Conservation (phyloP, 2,113 vertebrate genomes). For the Fulmarus glacialis region DNA sequence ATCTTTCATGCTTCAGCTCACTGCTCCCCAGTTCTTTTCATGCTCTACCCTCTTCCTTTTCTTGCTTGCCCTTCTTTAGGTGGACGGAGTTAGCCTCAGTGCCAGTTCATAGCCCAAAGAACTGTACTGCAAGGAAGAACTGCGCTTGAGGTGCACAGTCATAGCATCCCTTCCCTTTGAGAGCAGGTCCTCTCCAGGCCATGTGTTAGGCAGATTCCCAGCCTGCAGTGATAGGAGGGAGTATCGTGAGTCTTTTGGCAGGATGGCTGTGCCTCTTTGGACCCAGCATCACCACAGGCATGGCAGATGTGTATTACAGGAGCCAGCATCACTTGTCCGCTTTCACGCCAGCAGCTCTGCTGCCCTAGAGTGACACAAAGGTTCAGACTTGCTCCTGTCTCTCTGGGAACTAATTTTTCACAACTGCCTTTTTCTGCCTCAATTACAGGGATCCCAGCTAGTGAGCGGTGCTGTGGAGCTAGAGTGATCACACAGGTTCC, state of each 20-base stretch:
- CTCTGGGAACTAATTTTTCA: neutral
- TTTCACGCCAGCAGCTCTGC: neutral
- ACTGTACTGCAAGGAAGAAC: neutral
- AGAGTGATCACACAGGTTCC: neutral
- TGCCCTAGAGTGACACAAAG: neutral
- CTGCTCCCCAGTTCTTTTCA: neutral
- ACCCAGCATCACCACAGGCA: neutral
- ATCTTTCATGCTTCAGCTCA: neutral
- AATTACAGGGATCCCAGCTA: neutral
- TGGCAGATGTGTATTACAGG: neutral
- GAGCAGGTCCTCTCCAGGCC: neutral
- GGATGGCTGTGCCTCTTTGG: neutral
- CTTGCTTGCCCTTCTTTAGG: neutral
- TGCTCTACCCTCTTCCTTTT: neutral
- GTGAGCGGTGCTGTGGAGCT: neutral
- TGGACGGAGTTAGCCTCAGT: neutral
- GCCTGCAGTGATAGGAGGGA: neutral
- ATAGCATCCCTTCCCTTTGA: neutral
- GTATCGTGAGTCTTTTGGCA: accelerated
- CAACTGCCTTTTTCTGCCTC: neutral
- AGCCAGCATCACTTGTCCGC: neutral
- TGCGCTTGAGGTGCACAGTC: neutral
- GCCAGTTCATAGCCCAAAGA: neutral
- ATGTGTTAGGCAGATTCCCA: neutral
- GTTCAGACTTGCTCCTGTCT: neutral